Conservation (phyloP, 2,113 vertebrate species). For the Scalopus aquaticus region DNA sequence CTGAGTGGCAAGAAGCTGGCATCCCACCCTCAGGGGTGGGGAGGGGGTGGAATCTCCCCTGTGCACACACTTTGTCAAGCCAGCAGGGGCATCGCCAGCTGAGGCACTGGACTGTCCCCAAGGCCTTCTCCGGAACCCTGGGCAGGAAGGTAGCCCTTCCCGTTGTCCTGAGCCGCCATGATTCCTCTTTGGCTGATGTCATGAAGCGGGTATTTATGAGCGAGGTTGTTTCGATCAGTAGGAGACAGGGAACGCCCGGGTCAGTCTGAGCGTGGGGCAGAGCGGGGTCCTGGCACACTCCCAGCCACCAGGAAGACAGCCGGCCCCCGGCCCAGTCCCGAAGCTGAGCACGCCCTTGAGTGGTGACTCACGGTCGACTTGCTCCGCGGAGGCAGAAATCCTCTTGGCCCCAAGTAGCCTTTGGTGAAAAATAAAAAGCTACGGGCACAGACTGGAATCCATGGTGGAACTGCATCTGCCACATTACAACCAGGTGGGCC, state of each 20-base stretch:
- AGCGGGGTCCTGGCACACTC: constrained; percentile 78
- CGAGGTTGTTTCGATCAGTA: constrained; percentile 85
- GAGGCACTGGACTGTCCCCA: constrained; percentile 67
- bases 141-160: constrained; percentile 77
- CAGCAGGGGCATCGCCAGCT: constrained; percentile 65
- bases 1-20: no score
- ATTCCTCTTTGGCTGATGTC: constrained; percentile 84
- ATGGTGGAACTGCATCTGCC: constrained; percentile 63
- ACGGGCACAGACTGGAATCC: constrained; percentile 71
- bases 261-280: constrained; percentile 80
- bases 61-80: constrained; percentile 68
- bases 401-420: constrained; percentile 82
- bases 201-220: constrained; percentile 86
- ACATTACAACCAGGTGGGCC: constrained; percentile 43
- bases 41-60: background rate
- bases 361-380: constrained; percentile 81
- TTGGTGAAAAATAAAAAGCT: constrained; percentile 56
- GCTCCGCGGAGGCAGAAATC: constrained; percentile 83
- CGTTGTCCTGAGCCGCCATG: constrained; percentile 81
- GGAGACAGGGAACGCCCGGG: constrained; percentile 85
- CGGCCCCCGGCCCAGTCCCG: constrained; percentile 85
- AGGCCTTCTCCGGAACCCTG: constrained; percentile 65
- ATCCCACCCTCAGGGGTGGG: no score
- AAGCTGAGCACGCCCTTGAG: constrained; percentile 85
- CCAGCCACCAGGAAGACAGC: constrained; percentile 78